Conservation (phyloP, 1,140 invertebrate species). For the Orius insidiosus region DNA sequence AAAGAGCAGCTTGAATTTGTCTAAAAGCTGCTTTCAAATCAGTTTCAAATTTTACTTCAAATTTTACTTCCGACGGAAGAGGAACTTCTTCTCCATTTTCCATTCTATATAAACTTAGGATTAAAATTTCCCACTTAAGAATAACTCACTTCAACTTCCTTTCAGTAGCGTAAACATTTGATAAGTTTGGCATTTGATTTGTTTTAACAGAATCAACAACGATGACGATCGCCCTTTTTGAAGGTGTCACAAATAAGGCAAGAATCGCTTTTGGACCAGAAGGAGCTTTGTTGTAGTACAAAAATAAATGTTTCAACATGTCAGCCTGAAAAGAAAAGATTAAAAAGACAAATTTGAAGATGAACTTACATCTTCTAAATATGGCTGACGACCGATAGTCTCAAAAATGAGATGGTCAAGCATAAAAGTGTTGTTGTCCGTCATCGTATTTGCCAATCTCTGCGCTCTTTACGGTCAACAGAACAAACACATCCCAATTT, state of each 20-base stretch:
- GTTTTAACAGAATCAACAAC: constrained; percentile 76
- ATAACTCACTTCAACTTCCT: constrained; percentile 51
- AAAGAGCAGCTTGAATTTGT: constrained; percentile 55
- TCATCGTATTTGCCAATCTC: constrained; percentile 27
- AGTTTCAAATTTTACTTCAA: constrained; percentile 66
- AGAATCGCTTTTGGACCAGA: constrained; percentile 58
- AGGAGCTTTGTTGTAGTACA: constrained; percentile 73
- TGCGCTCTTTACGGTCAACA: constrained; percentile 45
- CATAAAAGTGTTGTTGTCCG: constrained; percentile 57
- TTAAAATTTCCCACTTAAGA: not conserved
- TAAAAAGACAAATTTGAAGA: no score
- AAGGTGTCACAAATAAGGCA: constrained; percentile 66
- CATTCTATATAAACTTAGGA: not conserved
- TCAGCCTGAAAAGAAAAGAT: constrained; percentile 18
- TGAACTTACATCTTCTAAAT: constrained; percentile 42
- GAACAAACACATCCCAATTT: constrained; percentile 78
- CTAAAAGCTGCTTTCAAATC: constrained; percentile 54
- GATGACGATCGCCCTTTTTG: constrained; percentile 61
- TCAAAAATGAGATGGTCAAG: constrained; percentile 67
- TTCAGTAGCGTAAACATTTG: constrained; percentile 64
- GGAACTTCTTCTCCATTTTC: constrained; percentile 31
- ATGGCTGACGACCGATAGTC: constrained; percentile 53
- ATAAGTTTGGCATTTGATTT: constrained; percentile 88
- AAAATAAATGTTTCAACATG: constrained; percentile 58
- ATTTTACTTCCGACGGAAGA: constrained; percentile 34